Evolutionary conservation across 1,140 invertebrate species (phyloP).

Genomic region (Brachionus rubens): DNA sequence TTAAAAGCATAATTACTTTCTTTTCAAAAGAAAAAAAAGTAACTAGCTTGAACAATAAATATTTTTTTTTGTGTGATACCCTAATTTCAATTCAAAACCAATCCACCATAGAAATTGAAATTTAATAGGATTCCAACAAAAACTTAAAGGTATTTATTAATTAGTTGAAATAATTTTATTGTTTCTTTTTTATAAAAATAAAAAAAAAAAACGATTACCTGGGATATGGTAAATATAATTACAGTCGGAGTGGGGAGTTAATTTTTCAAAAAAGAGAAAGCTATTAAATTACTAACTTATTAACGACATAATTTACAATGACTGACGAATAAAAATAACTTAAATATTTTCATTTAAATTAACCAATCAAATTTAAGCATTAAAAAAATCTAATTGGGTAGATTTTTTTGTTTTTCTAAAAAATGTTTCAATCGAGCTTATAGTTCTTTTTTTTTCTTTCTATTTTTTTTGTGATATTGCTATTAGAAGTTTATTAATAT

Average conservation of each 20-base stretch:
- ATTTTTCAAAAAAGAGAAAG: neutral
- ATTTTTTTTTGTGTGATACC: neutral
- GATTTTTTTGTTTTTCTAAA: neutral
- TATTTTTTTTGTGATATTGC: slow-evolving; percentile 23
- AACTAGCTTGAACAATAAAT: too few species aligned
- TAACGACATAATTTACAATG: slow-evolving; percentile 16
- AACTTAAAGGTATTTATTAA: neutral
- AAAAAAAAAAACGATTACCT: neutral
- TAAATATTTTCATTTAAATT: too few species aligned
- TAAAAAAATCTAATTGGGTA: slow-evolving; percentile 7
- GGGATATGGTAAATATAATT: slow-evolving; percentile 28
- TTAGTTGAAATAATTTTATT: neutral
- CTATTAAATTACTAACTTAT: slow-evolving; percentile 40
- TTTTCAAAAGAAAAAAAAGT: too few species aligned
- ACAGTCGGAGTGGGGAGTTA: slow-evolving; percentile 15
- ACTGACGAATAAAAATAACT: too few species aligned
- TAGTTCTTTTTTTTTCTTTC: neutral
- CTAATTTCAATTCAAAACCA: neutral
- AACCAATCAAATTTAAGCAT: neutral
- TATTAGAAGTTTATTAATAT: slow-evolving; percentile 41
- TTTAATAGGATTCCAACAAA: slow-evolving; percentile 19
- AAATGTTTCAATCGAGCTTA: neutral
- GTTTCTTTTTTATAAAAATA: neutral
- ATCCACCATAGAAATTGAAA: slow-evolving; percentile 24
- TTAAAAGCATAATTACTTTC: too few species aligned